Evolutionary conservation across 2,888 invertebrate species (phyloP).

Genomic region (Listrodromus nycthemerus): DNA sequence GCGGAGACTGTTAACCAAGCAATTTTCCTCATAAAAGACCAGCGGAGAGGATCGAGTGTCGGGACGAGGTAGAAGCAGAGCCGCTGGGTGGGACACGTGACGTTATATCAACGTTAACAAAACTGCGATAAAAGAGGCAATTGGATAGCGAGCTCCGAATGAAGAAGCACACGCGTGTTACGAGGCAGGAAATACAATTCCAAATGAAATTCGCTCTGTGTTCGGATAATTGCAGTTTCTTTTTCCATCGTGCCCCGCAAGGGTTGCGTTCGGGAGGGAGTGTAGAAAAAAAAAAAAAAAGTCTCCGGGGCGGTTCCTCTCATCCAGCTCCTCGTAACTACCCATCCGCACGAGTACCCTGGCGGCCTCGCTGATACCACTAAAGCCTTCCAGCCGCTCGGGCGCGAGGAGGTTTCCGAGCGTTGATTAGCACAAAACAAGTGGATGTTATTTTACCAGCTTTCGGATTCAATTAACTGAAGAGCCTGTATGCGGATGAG

Average conservation of each 20-base stretch:
- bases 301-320: slow-evolving; percentile 4
- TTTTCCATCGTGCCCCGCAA: slow-evolving; percentile 21
- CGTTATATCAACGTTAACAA: background rate
- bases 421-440: slow-evolving; percentile 72
- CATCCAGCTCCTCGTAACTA: slow-evolving; percentile 8
- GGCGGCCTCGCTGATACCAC: background rate
- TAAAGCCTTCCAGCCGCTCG: slow-evolving; percentile 3
- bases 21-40: slow-evolving; percentile 25
- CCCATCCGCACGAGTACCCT: slow-evolving; percentile 8
- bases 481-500: slow-evolving; percentile 48
- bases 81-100: background rate
- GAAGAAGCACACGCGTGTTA: slow-evolving; percentile 32
- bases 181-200: slow-evolving; percentile 47
- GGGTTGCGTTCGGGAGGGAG: too few species aligned
- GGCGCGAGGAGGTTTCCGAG: slow-evolving; percentile 34
- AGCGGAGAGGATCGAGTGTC: slow-evolving; percentile 23
- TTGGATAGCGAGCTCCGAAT: slow-evolving; percentile 26
- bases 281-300: slow-evolving; percentile 17
- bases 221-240: slow-evolving; percentile 61
- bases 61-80: background rate
- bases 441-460: slow-evolving; percentile 70
- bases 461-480: slow-evolving; percentile 74
- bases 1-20: slow-evolving; percentile 2
- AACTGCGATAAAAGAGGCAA: slow-evolving; percentile 24
- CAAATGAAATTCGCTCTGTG: slow-evolving; percentile 54